phyloP scores from a whole-genome alignment of 2,888 invertebrate species.

The Eupithecia exiguata region DNA sequence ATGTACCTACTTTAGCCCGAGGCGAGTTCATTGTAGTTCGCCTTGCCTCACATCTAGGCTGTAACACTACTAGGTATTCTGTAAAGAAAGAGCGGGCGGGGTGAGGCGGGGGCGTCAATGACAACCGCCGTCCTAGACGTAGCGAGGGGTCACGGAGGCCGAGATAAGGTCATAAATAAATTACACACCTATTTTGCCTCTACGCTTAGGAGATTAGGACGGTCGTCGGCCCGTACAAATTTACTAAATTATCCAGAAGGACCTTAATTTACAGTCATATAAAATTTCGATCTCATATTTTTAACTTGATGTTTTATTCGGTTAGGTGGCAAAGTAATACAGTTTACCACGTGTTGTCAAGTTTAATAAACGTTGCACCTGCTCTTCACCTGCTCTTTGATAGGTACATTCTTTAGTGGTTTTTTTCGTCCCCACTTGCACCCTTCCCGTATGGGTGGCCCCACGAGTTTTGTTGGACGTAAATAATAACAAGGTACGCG shows the following conservation, averaged over 20 bases:
- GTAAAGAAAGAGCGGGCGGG: slow-evolving; percentile 20
- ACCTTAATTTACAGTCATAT: slow-evolving; percentile 10
- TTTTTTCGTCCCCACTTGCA: slow-evolving; percentile 22
- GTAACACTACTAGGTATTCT: slow-evolving; percentile 15
- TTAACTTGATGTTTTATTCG: background rate
- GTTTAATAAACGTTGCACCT: slow-evolving; percentile 35
- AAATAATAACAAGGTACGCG: background rate
- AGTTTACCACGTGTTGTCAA: slow-evolving; percentile 18
- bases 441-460: slow-evolving; percentile 17
- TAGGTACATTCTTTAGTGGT: slow-evolving; percentile 12
- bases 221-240: slow-evolving; percentile 16
- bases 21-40: slow-evolving; percentile 33
- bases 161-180: slow-evolving; percentile 46
- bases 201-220: slow-evolving; percentile 7
- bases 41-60: slow-evolving; percentile 23
- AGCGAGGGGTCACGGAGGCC: slow-evolving; percentile 42
- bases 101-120: slow-evolving; percentile 37
- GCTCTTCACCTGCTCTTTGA: slow-evolving; percentile 34
- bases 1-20: slow-evolving; percentile 12
- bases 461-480: background rate
- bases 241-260: slow-evolving; percentile 13
- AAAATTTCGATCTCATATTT: slow-evolving; percentile 3
- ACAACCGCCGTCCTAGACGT: slow-evolving; percentile 40
- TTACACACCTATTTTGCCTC: slow-evolving; percentile 40
- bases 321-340: slow-evolving; percentile 14